A percentile compares a stretch with the other conserved stretches of the same genome.
Conservation (phyloP, 2,888 invertebrate species). For the Perizoma affinitatum region DNA sequence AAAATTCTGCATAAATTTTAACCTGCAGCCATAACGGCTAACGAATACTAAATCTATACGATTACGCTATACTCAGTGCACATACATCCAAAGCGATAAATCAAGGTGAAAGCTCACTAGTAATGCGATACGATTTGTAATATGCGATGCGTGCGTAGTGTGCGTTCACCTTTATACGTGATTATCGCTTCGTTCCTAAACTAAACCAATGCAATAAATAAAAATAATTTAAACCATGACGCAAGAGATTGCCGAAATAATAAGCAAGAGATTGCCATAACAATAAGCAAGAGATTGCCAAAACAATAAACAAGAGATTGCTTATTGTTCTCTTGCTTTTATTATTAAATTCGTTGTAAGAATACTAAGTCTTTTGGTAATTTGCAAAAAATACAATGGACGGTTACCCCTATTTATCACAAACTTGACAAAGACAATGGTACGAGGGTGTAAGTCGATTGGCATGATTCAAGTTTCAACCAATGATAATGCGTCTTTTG, state of each 20-base stretch:
- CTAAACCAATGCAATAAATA: constrained; percentile 9
- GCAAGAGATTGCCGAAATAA: constrained; percentile 4
- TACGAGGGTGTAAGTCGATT: not conserved
- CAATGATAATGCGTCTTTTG: not conserved
- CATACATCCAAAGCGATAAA: not conserved
- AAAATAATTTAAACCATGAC: constrained; percentile 3
- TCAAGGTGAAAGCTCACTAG: not conserved
- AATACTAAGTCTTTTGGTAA: constrained; percentile 15
- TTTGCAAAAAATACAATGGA: constrained; percentile 13
- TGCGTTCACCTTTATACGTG: not conserved
- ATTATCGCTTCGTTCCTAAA: not conserved
- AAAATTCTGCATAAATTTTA: constrained; percentile 2
- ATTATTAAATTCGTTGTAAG: constrained; percentile 15
- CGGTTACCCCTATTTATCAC: constrained; percentile 11
- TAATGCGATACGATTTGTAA: not conserved
- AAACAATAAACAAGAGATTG: too few species aligned
- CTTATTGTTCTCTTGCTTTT: too few species aligned
- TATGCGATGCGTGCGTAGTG: constrained; percentile 1
- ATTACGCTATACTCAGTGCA: constrained; percentile 12
- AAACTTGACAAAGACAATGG: constrained; percentile 1
- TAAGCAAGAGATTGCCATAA: too few species aligned
- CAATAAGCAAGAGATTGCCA: too few species aligned
- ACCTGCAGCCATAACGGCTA: not conserved
- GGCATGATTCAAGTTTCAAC: not conserved
- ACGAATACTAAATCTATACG: not conserved